Conservation (phyloP, 2,888 invertebrate genomes). For the Leptopilina drosophilae region DNA sequence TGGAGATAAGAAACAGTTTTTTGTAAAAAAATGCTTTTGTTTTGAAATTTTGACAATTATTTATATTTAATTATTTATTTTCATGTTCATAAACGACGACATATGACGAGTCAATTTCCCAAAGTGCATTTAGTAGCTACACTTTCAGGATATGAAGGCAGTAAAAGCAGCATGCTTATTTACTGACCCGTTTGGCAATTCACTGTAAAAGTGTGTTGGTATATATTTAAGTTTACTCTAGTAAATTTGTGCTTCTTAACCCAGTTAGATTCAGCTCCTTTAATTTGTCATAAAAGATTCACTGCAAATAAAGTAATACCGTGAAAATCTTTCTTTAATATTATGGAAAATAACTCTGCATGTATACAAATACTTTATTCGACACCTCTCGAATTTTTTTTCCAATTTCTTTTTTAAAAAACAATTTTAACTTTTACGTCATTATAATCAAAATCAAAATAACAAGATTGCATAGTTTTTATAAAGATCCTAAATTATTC, state of each 20-base stretch:
- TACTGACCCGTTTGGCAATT: constrained; percentile 25
- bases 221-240: constrained; percentile 26
- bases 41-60: background rate
- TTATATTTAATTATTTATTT: constrained; percentile 1
- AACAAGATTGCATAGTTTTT: too few relatives aligned
- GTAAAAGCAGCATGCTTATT: constrained; percentile 24
- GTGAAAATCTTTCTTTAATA: background rate
- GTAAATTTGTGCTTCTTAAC: constrained; percentile 11
- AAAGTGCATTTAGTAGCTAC: constrained; percentile 16
- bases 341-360: background rate
- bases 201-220: constrained; percentile 11
- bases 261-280: constrained; percentile 3
- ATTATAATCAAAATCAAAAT: too few relatives aligned
- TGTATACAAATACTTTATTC: background rate
- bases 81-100: background rate
- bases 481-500: too few relatives aligned
- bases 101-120: constrained; percentile 8
- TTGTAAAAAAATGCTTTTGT: too few relatives aligned
- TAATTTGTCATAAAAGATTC: background rate
- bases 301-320: background rate
- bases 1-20: too few relatives aligned
- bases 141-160: constrained; percentile 14
- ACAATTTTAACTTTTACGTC: too few relatives aligned
- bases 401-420: too few relatives aligned
- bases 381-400: too few relatives aligned